Evolutionary conservation across 1,140 invertebrate genomes (phyloP).

Genomic region (Drosophila kanapiae): DNA sequence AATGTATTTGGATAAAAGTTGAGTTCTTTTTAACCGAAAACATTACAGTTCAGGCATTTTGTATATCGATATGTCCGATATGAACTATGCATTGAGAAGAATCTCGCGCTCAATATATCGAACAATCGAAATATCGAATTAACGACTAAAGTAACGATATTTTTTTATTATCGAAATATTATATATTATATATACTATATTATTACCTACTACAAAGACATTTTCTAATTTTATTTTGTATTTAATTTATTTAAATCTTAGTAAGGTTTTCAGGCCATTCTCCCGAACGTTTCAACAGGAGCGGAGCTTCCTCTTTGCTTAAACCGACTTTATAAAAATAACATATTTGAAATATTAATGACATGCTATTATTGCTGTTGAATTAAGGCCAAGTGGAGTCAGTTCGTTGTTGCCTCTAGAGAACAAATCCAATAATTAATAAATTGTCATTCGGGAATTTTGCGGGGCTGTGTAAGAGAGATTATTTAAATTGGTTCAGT

Average conservation of each 20-base stretch:
- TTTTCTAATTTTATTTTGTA: not conserved
- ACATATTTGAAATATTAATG: slow-evolving; percentile 10
- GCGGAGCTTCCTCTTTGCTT: not conserved
- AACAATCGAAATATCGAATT: no score
- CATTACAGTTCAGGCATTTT: no score
- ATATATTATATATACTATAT: no score
- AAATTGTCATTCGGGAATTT: not conserved
- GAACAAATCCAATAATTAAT: slow-evolving; percentile 10
- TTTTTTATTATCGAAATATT: no score
- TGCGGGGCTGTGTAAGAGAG: slow-evolving; percentile 1
- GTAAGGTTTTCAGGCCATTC: not conserved
- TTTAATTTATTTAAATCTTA: not conserved
- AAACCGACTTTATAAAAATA: slow-evolving; percentile 1
- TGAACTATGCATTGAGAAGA: no score
- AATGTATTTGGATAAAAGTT: not conserved
- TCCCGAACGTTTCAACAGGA: not conserved
- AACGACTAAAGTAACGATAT: no score
- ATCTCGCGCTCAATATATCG: no score
- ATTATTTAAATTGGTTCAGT: not conserved
- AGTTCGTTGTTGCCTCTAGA: slow-evolving; percentile 28
- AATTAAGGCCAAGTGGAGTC: slow-evolving; percentile 9
- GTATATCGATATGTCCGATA: no score
- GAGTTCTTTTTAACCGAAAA: not conserved
- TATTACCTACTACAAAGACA: no score
- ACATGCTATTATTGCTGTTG: slow-evolving; percentile 9